Conservation (phyloP, 1,140 invertebrate genomes). For the Asobara japonica region DNA sequence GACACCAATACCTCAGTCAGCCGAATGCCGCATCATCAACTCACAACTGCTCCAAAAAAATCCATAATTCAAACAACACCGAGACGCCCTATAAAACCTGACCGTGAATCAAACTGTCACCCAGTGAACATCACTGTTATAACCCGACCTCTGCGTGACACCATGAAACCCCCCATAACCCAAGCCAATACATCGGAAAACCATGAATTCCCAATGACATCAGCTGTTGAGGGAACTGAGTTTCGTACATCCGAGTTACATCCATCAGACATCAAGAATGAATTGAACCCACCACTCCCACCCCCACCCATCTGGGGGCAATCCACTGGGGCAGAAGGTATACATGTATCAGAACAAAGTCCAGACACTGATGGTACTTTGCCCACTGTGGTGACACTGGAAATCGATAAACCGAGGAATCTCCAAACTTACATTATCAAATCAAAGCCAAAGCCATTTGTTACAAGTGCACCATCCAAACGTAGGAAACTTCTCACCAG, state of each 20-base stretch:
- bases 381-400: neutral
- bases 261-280: neutral
- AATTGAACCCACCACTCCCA: neutral
- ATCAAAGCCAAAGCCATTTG: neutral
- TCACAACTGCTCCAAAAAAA: neutral
- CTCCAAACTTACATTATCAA: neutral
- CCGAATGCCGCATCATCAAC: neutral
- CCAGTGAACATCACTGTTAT: neutral
- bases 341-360: neutral
- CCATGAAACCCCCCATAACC: neutral
- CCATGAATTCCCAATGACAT: neutral
- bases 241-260: neutral
- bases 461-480: neutral
- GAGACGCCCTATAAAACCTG: neutral
- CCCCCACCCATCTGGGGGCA: neutral
- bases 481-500: neutral
- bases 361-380: neutral
- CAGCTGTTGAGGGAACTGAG: neutral
- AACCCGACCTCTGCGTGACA: neutral
- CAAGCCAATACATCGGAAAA: neutral
- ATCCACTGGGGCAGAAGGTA: neutral
- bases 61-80: neutral
- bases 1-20: neutral
- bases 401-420: slow-evolving; percentile 1
- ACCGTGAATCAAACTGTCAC: neutral